Base-by-base conservation (phyloP, 2,113 vertebrate species). In the Eolophus roseicapilla region DNA sequence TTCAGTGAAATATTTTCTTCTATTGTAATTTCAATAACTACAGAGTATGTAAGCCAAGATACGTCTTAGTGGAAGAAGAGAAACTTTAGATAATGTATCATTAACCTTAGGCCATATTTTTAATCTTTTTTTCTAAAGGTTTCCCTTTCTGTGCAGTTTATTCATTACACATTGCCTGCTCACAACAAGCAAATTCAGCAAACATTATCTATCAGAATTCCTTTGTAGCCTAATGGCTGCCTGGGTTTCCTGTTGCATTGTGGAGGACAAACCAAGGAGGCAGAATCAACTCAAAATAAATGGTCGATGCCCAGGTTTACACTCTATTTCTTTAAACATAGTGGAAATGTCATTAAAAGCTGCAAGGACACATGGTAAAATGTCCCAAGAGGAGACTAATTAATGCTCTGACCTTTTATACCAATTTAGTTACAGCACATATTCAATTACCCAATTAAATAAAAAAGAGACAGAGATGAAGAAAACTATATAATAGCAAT, bases 211-310 rank as follows among this genome's bases (percentile, higher is more conserved):
- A 93, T 95, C 92, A 37, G 73, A 41, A 52, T 47, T 80, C 52
- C n/a, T 93, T 65, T 94, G 62, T 46, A 83, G 92, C 76, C 11
- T 33, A 93, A 90, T 13, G 47, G 70, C 24, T 71, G 74, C 74
- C 81, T 81, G 73, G 3, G 8, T 63, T 95, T 95, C 82, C 84
- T 86, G 79, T 74, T 52, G 73, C 59, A 70, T 8, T 47, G 49
- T 55, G 62, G 86, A 97, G 96, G 92, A 85, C 95, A 92, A 92
- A 86, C 43, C 86, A 95, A 97, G 96, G 93, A 95, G 93, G 84
- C 52, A 92, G 77, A 92, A 24, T 68, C 74, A 60, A 78, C 57
- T 1, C 4, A 80, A 91, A 92, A 83, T 46, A 88, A 87, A 76
- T 33, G 69, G 73, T 74, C 3, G 2, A 74, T 84, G 73, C 46